Base-by-base conservation (phyloP, 2,113 vertebrate species). In the Ploceus nigricollis region DNA sequence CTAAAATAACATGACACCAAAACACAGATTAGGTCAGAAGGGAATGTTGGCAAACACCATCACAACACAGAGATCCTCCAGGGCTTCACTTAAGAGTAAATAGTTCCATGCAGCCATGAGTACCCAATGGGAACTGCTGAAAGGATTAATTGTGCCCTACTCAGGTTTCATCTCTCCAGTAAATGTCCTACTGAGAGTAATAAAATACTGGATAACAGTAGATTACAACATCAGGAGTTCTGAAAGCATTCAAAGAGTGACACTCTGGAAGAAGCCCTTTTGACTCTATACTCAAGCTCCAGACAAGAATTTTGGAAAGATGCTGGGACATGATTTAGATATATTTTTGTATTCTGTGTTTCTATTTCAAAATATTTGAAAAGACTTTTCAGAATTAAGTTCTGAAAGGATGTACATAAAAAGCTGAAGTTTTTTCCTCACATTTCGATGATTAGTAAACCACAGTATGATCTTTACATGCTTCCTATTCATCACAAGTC, bases 101-200 rank as follows among this genome's bases (percentile, higher is more conserved):
- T 30, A 60, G 31, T 27, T 87, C 42, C 61, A 37, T 0, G 0
- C 37, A 90, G 68, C 48, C 10, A 0, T 2, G 3, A 58, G 31
- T 68, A 68, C 2, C 3, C 35, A 75, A 25, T 1, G 6, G 73
- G 61, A 87, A 30, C 40, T 48, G 20, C 80, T 72, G 42, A 57
- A 79, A 76, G 14, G 27, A 56, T 82, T 72, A 85, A 69, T 60
- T 78, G 73, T 13, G n/a, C 33, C 27, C 44, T 70, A 9, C 76
- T 95, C 39, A 15, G 60, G 25, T 92, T 76, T 68, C 61, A 45
- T 37, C 35, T 72, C 60, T 51, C 33, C 22, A 37, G 7, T 71
- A 78, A 83, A 58, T 15, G 24, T 76, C 33, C 42, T 35, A 30
- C 39, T 40, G 53, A 71, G 70, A 75, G 63, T 45, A 89, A 73